phyloP scores from a whole-genome alignment of 2,113 vertebrate genomes.

The Mionectes macconnelli region DNA sequence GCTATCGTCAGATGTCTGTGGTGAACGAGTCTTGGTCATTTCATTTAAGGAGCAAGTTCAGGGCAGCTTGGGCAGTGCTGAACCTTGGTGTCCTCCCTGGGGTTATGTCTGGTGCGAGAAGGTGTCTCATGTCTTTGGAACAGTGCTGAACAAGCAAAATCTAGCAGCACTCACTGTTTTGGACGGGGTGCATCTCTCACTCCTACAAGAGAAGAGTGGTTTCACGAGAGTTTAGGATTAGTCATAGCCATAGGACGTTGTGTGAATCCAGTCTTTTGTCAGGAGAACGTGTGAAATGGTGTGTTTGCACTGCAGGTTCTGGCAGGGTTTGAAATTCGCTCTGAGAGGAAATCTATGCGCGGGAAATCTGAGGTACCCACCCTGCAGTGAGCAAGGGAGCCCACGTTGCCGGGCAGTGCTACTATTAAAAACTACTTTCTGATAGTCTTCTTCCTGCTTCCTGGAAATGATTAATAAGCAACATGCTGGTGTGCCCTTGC shows the following conservation, averaged over 20 bases:
- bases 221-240: not conserved
- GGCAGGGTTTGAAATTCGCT: not conserved
- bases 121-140: not conserved
- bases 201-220: not conserved
- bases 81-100: not conserved
- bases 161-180: not conserved
- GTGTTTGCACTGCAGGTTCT: not conserved
- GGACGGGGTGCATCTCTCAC: not conserved
- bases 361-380: not conserved
- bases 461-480: conserved; percentile 40
- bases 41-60: not conserved
- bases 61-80: not conserved
- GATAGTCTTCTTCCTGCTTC: conserved; percentile 19
- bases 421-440: not conserved
- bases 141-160: not conserved
- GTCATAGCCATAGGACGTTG: not conserved
- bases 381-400: not conserved
- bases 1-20: rapidly evolving
- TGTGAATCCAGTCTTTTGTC: not conserved
- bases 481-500: not conserved
- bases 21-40: not conserved
- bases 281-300: not conserved
- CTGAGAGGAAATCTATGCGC: not conserved
- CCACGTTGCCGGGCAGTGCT: not conserved
- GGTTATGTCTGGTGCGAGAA: not conserved